Evolutionary conservation across 1,140 invertebrate species (phyloP), one percentile per base, ranked within the genome.

Genomic region (Hycleus phaleratus): DNA sequence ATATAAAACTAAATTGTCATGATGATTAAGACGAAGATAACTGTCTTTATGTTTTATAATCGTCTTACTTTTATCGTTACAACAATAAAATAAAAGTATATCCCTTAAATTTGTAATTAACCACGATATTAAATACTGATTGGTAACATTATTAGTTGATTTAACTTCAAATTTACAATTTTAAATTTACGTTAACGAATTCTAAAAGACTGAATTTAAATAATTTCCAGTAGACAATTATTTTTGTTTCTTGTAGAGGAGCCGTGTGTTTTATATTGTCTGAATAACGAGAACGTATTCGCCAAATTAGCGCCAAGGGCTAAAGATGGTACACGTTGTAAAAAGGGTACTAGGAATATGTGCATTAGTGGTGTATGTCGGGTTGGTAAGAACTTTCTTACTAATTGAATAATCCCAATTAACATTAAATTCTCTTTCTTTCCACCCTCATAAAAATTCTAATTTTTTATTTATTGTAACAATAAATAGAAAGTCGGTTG

Each of bases 401-500:
- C 9, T 42, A 42, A 42, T 42, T 11, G 11, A 2, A 5, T n/a
- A 42, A 42, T 11, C 6, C 9, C 9, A 42, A 39, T 39, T 26
- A 32, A 40, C 11, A 44, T 46, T 32, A 26, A 18, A 18, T 18
- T 18, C 18, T 18, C 18, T 18, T 18, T 18, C 18, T 18, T 18
- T 18, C 18, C 18, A 1, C 18, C 18, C 18, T 1, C 18, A 18
- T 18, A 18, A 18, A 18, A 18, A 18, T 18, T 18, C 32, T 32
- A 32, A 32, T 32, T 32, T 32, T 7, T 18, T 18, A 18, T 18
- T 53, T 47, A 40, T 50, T 18, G 6, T 6, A 10, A 47, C 63
- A 39, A 42, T 58, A 65, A 68, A 38, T 63, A 84, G 82, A 75
- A 74, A 59, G 80, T 88, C 11, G 82, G 84, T 1, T 88, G 85